These are phyloP conservation scores for Marcusenius ussheri DNA, from an alignment of 2,113 vertebrate species.

Conservation along the genomic window DNA sequence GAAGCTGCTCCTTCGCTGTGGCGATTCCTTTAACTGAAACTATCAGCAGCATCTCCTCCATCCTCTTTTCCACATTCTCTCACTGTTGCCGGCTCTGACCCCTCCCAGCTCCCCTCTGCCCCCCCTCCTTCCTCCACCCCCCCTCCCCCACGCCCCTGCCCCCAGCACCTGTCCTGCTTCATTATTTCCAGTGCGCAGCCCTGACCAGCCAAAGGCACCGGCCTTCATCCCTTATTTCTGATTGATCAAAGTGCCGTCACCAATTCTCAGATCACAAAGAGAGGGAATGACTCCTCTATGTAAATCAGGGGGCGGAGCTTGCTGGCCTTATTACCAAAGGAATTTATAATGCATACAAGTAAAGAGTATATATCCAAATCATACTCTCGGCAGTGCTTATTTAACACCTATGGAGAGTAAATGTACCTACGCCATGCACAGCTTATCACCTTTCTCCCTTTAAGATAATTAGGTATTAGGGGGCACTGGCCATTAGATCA, in stretches of 20 bases:
- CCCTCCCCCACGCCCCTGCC: not conserved
- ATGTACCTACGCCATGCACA: not conserved
- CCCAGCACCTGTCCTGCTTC: not conserved
- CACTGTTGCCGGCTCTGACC: not conserved
- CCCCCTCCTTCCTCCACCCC: no score
- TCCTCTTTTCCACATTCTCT: not conserved
- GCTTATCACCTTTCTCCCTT: not conserved
- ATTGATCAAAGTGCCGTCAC: conserved; percentile 11
- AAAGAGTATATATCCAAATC: not conserved
- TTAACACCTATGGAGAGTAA: not conserved
- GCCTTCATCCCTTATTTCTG: not conserved
- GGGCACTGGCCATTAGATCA: not conserved
- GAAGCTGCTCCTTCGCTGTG: no score
- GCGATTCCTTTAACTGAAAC: not conserved
- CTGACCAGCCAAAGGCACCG: not conserved
- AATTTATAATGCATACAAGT: not conserved
- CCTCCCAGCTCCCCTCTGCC: not conserved
- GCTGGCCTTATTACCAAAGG: not conserved
- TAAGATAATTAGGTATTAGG: not conserved
- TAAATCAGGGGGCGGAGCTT: not conserved
- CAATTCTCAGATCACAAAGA: conserved; percentile 8
- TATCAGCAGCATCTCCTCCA: not conserved
- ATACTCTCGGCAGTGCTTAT: not conserved
- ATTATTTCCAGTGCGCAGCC: not conserved
- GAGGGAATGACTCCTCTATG: not conserved